Evolutionary conservation across 2,888 invertebrate species (phyloP), one percentile per base, ranked within the genome.

Genomic region (Temnothorax unifasciatus): DNA sequence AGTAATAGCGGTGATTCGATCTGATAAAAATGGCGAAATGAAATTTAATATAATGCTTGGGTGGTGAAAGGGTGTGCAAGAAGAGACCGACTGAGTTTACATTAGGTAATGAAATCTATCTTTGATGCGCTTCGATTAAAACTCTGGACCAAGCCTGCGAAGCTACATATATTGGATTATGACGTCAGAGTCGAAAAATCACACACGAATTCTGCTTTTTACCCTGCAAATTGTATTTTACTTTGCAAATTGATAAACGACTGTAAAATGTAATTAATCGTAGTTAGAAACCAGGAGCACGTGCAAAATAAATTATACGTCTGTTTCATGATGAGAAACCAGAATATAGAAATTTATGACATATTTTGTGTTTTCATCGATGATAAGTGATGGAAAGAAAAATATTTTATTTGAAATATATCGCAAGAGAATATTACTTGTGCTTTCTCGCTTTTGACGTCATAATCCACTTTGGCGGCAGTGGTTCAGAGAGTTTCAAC

Each of bases 1-100:
- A 89, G 81, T 69, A 81, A 85, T 88, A 90, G 74, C 69, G 73
- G 79, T 61, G 61, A 88, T 84, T 83, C 85, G 85, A 85, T 86
- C 79, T 63, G 50, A 82, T 76, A 84, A 88, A 82, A 86, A 83
- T 82, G 84, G 63, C 47, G 74, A 82, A 86, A 86, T 61, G 71
- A 75, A 85, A 87, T 86, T 82, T 85, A 79, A 85, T 81, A 83
- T 85, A 86, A 89, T 84, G 85, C 77, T 61, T 66, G 57, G 61
- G 61, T 57, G 74, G 66, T n/a, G 34, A 15, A 71, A 38, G 64
- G 54, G 21, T 57, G 41, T 15, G 18, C 79, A 57, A 54, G 64
- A 29, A 52, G 73, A 47, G 61, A 44, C 25, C 59, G 71, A 44
- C 79, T 44, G 66, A 82, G 83, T 90, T 89, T 88, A 52, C 83